Percentiles rank a stretch among this genome's conserved stretches.
These are phyloP conservation scores for Mycetomoellerius zeteki DNA, from an alignment of 1,140 invertebrate species.

Conservation along the genomic window DNA sequence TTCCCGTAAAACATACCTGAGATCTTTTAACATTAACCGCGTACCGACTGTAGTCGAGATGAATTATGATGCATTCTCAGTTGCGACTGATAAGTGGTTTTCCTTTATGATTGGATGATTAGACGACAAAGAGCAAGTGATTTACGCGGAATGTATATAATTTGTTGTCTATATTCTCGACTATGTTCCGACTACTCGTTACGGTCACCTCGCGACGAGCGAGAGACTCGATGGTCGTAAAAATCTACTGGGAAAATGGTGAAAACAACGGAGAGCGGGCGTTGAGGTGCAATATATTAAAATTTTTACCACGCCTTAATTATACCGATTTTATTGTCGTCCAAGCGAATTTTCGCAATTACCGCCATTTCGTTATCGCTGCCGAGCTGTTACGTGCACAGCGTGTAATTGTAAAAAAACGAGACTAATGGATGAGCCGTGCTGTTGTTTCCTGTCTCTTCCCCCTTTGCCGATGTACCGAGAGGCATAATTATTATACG, in stretches of 20 bases:
- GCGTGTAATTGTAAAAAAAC: constrained; percentile 62
- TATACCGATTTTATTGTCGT: constrained; percentile 71
- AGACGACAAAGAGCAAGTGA: constrained; percentile 48
- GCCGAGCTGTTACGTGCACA: not conserved
- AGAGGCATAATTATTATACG: constrained; percentile 58
- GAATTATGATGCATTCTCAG: constrained; percentile 2
- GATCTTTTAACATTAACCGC: constrained; percentile 20
- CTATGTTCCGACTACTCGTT: constrained; percentile 2
- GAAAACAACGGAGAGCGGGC: constrained; percentile 29
- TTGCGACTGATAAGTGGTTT: constrained; percentile 15
- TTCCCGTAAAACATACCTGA: not conserved
- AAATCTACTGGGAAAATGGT: constrained; percentile 43
- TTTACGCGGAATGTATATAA: constrained; percentile 31
- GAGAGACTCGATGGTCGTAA: constrained; percentile 30
- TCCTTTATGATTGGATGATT: constrained; percentile 51
- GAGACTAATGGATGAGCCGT: constrained; percentile 65
- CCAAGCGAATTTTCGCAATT: constrained; percentile 74
- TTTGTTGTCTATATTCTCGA: constrained; percentile 41
- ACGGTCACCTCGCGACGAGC: constrained; percentile 21
- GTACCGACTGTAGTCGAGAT: not conserved
- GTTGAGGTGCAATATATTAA: constrained; percentile 61
- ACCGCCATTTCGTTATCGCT: constrained; percentile 43
- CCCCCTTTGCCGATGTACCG: constrained; percentile 30
- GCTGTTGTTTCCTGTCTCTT: constrained; percentile 64
- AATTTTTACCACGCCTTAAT: constrained; percentile 70